These are phyloP conservation scores for Zeugodacus cucurbitae DNA, from an alignment of 1,140 invertebrate genomes.

Conservation along the genomic window DNA sequence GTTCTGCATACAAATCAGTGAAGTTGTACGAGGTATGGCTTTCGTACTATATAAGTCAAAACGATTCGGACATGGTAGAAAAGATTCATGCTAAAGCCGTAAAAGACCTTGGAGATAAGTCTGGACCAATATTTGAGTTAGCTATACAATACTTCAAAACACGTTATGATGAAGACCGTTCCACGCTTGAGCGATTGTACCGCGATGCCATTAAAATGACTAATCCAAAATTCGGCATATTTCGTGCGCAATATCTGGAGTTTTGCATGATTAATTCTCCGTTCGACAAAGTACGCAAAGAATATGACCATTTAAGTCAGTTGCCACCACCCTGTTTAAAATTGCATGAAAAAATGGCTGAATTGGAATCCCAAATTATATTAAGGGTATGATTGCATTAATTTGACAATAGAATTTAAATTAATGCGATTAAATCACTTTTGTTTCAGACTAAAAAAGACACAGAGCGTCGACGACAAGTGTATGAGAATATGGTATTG, in stretches of 20 bases:
- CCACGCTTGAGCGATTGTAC: constrained; percentile 53
- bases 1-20: constrained; percentile 47
- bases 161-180: constrained; percentile 43
- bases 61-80: constrained; percentile 48
- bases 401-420: not conserved
- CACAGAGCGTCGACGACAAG: constrained; percentile 53
- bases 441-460: constrained; percentile 37
- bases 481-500: constrained; percentile 55
- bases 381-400: constrained; percentile 43
- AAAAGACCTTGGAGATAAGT: constrained; percentile 43
- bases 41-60: constrained; percentile 50
- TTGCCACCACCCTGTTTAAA: constrained; percentile 56
- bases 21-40: constrained; percentile 55
- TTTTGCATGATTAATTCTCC: constrained; percentile 57
- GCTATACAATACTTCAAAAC: constrained; percentile 53
- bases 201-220: constrained; percentile 51
- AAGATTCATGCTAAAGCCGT: constrained; percentile 19
- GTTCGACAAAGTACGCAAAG: constrained; percentile 50
- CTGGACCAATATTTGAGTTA: constrained; percentile 50
- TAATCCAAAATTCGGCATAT: constrained; percentile 50
- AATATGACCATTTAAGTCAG: constrained; percentile 54
- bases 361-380: constrained; percentile 49
- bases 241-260: constrained; percentile 55
- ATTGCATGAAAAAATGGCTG: constrained; percentile 57
- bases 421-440: not conserved